Evolutionary conservation across 2,113 vertebrate species (phyloP), one percentile per base, ranked within the genome.

Genomic region (Dromiciops gliroides): DNA sequence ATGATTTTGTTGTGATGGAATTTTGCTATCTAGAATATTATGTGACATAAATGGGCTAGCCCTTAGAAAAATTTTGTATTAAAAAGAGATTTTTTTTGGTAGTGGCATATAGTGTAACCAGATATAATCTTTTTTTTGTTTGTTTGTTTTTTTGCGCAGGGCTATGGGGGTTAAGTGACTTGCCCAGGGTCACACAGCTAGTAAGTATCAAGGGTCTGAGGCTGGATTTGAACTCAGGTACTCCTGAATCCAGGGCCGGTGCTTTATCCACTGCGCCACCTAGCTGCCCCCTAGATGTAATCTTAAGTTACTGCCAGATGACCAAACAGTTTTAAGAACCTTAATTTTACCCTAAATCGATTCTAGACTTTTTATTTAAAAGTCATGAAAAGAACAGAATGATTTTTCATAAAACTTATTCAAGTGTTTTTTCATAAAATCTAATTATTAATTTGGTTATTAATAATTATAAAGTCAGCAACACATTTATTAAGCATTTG

Each of bases 1-100:
- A 28, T 90, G 60, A 90, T 96, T 96, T 95, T 91, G 26, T 92
- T 96, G 95, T 95, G 89, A 51, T 92, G n/a, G 95, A 89, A 91
- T 95, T 94, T 97, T 92, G n/a, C 90, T 89, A 5, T 93, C 90
- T 91, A 95, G 95, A 96, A 75, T 97, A 94, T 91, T 95, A 95
- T 11, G 75, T 96, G 92, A 94, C 90, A 95, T 94, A 92, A 89
- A 12, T 51, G 92, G 49, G 93, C 31, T n/a, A 75, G 31, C 23
- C 44, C 89, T 95, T 90, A 96, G 91, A n/a, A 94, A 92, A 89
- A n/a, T 94, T 95, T 90, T 96, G 51, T 92, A 90, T 94, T 90
- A 89, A 75, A n/a, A 14, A 4, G 60, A 16, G 31, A 67, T 67
- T 37, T 16, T 75, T 75, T 75, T 37, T 37, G 0, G 60, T n/a